These are phyloP conservation scores for Coryphaenoides rupestris DNA, from an alignment of 2,113 vertebrate species.

Conservation along the genomic window DNA sequence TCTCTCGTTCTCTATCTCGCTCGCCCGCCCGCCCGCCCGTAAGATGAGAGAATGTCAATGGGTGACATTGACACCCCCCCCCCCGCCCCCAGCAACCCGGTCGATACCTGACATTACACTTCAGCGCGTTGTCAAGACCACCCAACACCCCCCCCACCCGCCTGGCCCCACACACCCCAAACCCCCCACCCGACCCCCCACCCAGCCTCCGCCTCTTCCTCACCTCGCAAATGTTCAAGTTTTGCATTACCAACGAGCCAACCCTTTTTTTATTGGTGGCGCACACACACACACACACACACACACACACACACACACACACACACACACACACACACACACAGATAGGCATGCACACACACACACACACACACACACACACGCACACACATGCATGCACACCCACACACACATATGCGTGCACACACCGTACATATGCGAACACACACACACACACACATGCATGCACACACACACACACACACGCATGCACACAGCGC, in stretches of 20 bases:
- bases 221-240: slow-evolving; percentile 44
- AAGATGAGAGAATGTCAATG: slow-evolving; percentile 78
- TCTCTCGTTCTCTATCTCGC: slow-evolving; percentile 16
- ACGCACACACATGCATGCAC: no score
- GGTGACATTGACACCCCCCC: slow-evolving; percentile 59
- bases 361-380: neutral
- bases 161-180: no score
- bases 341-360: neutral
- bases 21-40: slow-evolving; percentile 30
- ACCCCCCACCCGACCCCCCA: no score
- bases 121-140: slow-evolving; percentile 31
- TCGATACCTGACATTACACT: slow-evolving; percentile 74
- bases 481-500: no score
- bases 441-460: no score
- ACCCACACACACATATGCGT: no score
- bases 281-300: no score
- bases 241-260: slow-evolving; percentile 53
- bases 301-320: neutral
- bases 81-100: slow-evolving; percentile 47
- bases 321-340: neutral
- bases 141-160: no score
- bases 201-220: slow-evolving; percentile 23
- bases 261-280: no score
- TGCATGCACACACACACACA: no score
- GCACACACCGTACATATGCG: no score